Base-by-base conservation (phyloP, 2,797 vertebrate genomes). In the Siniperca undulata region DNA sequence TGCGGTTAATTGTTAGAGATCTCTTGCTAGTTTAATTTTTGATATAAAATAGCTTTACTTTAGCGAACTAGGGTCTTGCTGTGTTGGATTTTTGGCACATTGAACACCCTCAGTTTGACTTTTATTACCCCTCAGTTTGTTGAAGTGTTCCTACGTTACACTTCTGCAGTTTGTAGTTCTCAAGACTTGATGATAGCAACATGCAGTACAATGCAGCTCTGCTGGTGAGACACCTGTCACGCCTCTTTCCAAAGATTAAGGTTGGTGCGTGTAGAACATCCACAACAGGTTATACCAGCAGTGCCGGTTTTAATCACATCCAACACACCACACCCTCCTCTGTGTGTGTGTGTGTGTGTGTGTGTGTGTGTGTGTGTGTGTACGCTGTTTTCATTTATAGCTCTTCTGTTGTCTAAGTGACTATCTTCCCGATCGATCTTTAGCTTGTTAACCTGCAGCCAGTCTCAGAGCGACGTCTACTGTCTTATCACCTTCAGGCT, bases 281-380 rank as follows among this genome's bases (percentile, higher is more conserved):
- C 8, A 24, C 4, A 65, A 74, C 91, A 58, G 77, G 90, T 88
- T 16, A 14, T 30, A 74, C 84, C 50, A 14, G 88, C 34, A 22
- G 9, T 12, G 12, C 56, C 60, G 30, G 55, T 80, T 85, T 48
- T 22, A 48, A 8, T 76, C 8, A 1, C 1, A 9, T 27, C 3
- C 22, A 27, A 64, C 66, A n/a, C 20, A 10, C 24, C 65, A 50
- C 62, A 3, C 78, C 74, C 34, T 44, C 16, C 3, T 40, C 7
- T 48, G 24, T 53, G 19, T 27, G 40, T 55, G 27, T 48, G 16
- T 53, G n/a, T 38, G 1, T 53, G 19, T 27, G 40, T 55, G 27
- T 48, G 16, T 53, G n/a, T 38, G 1, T 38, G 1, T 66, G 17
- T 40, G 13, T 53, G 46, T 53, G 20, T 36, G 24, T 44, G 20